Conservation (phyloP, 2,113 vertebrate genomes). For the Stigmatopora nigra region DNA sequence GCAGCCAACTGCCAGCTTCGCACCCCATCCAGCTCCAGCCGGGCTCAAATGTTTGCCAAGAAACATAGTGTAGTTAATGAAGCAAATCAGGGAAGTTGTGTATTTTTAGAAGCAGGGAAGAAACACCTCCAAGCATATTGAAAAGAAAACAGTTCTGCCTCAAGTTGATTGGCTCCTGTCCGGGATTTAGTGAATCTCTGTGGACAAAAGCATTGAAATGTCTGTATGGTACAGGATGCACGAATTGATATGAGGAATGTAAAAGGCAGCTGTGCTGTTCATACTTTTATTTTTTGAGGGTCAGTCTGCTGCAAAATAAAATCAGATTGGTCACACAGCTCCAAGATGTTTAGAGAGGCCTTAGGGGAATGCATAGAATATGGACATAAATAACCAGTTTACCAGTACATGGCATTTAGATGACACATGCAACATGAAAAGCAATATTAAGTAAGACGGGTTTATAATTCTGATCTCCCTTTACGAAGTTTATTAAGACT, state of each 20-base stretch:
- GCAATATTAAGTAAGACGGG: background rate
- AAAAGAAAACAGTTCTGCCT: constrained; percentile 15
- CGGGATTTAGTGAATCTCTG: constrained; percentile 8
- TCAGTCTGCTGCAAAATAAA: background rate
- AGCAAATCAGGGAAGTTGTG: constrained; percentile 57
- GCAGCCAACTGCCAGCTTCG: constrained; percentile 16
- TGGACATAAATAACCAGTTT: constrained; percentile 4
- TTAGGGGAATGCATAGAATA: background rate
- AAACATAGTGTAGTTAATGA: constrained; percentile 64
- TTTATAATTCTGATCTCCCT: background rate
- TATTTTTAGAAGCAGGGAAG: constrained; percentile 65
- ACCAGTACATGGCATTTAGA: background rate
- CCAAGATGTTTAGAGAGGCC: background rate
- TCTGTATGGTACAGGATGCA: background rate
- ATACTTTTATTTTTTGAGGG: background rate
- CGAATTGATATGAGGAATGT: background rate
- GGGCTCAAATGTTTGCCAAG: constrained; percentile 48
- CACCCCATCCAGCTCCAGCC: constrained; percentile 23
- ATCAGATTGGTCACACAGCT: background rate
- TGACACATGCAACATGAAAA: background rate
- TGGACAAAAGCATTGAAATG: constrained; percentile 5
- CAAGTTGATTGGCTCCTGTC: constrained; percentile 22
- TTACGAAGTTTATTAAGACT: background rate
- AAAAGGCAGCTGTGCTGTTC: background rate
- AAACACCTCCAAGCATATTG: constrained; percentile 45